Percentiles rank a stretch among this genome's conserved stretches.
phyloP scores from a whole-genome alignment of 2,797 vertebrate species.

The Delichon dasypus region DNA sequence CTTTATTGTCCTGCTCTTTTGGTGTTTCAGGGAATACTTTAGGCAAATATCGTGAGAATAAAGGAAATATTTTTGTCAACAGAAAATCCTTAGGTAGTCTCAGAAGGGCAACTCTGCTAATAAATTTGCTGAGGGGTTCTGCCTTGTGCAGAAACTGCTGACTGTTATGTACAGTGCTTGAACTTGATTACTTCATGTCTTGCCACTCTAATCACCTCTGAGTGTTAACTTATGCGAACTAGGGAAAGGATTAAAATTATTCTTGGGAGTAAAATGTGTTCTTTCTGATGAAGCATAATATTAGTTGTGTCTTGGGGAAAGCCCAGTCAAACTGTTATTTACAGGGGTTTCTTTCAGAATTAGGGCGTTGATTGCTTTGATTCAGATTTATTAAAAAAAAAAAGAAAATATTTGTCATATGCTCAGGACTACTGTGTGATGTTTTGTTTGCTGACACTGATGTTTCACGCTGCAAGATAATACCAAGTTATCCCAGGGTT shows the following conservation, averaged over 20 bases:
- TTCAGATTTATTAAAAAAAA: neutral
- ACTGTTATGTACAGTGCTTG: neutral
- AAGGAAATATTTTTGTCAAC: neutral
- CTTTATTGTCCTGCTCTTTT: neutral
- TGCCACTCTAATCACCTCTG: slow-evolving; percentile 43
- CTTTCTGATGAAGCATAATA: slow-evolving; percentile 40
- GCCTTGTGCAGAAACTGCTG: neutral
- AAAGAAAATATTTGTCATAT: neutral
- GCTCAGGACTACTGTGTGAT: neutral
- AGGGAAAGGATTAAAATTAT: slow-evolving; percentile 31
- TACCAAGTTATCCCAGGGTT: neutral
- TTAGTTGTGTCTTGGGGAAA: neutral
- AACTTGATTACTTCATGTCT: slow-evolving; percentile 22
- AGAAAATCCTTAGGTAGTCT: neutral
- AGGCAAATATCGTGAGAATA: neutral
- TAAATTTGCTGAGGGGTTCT: neutral
- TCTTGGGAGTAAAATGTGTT: slow-evolving; percentile 47
- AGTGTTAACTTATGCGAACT: neutral
- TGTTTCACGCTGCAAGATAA: neutral
- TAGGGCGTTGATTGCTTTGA: neutral
- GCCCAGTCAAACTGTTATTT: neutral
- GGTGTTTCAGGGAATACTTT: neutral
- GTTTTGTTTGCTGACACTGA: neutral
- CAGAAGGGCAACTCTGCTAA: neutral
- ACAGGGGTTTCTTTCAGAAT: neutral